These are phyloP conservation scores for Exocentrus adspersus DNA, from an alignment of 2,888 invertebrate genomes.

Conservation along the genomic window DNA sequence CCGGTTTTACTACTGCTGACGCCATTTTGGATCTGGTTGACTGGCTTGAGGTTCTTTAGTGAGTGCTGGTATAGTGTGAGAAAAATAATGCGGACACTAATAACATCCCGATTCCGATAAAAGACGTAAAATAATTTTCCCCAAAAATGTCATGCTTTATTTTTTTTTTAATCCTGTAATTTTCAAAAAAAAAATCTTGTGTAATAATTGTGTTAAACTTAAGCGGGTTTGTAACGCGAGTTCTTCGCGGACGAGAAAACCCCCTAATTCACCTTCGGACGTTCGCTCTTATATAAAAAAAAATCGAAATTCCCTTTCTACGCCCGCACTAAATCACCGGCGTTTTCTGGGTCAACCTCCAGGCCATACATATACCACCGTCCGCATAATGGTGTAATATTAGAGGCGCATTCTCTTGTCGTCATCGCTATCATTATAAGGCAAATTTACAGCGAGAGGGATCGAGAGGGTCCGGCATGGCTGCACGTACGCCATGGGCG, in stretches of 20 bases:
- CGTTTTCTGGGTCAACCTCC: slow-evolving; percentile 2
- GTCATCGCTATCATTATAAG: slow-evolving; percentile 59
- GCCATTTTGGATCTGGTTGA: no score
- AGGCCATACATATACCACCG: slow-evolving; percentile 15
- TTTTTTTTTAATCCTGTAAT: no score
- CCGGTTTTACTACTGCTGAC: no score
- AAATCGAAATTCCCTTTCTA: neutral
- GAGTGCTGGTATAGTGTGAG: no score
- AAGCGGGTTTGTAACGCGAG: no score
- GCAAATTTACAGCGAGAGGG: slow-evolving; percentile 58
- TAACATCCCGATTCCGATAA: no score
- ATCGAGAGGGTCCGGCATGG: slow-evolving; percentile 21
- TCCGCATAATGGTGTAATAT: slow-evolving; percentile 47
- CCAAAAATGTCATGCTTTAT: no score
- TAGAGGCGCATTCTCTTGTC: slow-evolving; percentile 57
- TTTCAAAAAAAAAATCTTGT: no score
- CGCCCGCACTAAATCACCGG: neutral
- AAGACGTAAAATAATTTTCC: no score
- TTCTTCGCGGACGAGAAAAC: neutral
- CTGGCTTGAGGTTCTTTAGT: no score
- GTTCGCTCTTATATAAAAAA: neutral
- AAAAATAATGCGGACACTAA: no score
- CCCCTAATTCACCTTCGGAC: neutral
- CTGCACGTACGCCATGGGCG: slow-evolving; percentile 23
- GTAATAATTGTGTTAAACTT: no score